These are phyloP conservation scores for Arge pagana DNA, from an alignment of 2,888 invertebrate species.

Conservation along the genomic window DNA sequence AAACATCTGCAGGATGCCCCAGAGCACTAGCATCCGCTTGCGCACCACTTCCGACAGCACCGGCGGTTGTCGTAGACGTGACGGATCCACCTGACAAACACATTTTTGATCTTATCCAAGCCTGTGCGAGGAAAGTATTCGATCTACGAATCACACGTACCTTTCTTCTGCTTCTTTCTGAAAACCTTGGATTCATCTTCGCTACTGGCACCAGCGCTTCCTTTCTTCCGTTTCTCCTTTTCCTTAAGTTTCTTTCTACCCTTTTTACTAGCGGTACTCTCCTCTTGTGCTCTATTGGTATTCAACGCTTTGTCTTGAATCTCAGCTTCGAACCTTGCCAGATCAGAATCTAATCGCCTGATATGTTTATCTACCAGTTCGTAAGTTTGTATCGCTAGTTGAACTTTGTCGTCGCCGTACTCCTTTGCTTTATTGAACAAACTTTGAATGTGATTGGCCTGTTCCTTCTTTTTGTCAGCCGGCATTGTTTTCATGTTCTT, in stretches of 20 bases:
- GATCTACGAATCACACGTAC: constrained; percentile 35
- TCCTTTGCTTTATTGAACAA: constrained; percentile 93
- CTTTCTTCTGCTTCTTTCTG: constrained; percentile 67
- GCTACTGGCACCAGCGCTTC: constrained; percentile 53
- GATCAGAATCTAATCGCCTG: constrained; percentile 90
- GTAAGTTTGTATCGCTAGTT: constrained; percentile 96
- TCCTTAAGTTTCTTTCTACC: constrained; percentile 75
- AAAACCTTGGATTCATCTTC: constrained; percentile 55
- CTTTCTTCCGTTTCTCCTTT: constrained; percentile 66
- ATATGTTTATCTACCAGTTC: constrained; percentile 98
- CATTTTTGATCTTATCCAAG: neutral
- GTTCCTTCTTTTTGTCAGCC: constrained; percentile 80
- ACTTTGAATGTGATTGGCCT: constrained; percentile 82
- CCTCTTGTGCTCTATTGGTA: constrained; percentile 72
- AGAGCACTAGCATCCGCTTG: constrained; percentile 53
- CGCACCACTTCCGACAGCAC: constrained; percentile 53
- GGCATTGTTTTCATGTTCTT: constrained; percentile 73
- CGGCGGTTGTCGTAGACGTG: constrained; percentile 47
- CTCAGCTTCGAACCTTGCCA: constrained; percentile 95
- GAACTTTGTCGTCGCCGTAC: constrained; percentile 96
- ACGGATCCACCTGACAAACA: constrained; percentile 41
- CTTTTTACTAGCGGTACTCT: constrained; percentile 69
- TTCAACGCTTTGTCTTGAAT: constrained; percentile 92
- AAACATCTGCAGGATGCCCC: constrained; percentile 86
- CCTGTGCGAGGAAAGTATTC: neutral